Evolutionary conservation across 2,797 vertebrate genomes (phyloP).

Genomic region (Varecia variegata): DNA sequence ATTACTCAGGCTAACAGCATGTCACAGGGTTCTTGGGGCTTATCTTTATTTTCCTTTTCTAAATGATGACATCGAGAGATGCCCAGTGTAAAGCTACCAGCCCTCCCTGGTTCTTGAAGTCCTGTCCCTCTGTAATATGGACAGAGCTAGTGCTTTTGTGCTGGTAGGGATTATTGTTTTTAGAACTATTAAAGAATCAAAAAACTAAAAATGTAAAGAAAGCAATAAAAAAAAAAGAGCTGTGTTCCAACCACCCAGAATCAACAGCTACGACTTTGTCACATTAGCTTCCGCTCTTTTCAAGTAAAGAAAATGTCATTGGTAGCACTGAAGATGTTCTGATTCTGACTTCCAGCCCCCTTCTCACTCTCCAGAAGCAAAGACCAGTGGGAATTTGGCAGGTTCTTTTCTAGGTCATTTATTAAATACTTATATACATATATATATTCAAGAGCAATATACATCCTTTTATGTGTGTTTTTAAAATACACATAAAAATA

Average conservation of each 20-base stretch:
- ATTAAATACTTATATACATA: not conserved
- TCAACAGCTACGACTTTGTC: no score
- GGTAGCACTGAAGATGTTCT: not conserved
- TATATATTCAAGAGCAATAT: not conserved
- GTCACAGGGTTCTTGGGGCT: not conserved
- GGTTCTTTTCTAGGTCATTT: not conserved
- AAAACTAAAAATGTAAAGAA: not conserved
- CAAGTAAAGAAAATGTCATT: not conserved
- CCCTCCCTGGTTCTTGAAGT: not conserved
- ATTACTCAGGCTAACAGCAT: fast-evolving
- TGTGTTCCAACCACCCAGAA: not conserved
- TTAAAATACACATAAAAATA: not conserved
- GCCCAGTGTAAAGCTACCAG: fast-evolving
- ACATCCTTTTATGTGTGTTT: not conserved
- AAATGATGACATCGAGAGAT: fast-evolving
- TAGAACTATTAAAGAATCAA: not conserved
- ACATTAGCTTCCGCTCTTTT: not conserved
- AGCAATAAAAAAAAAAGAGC: not conserved
- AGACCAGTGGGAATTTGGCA: not conserved
- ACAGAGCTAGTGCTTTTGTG: not conserved
- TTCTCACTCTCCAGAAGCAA: no score
- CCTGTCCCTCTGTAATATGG: fast-evolving
- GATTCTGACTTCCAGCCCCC: no score
- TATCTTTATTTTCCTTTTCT: not conserved
- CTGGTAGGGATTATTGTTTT: not conserved